Evolutionary conservation across 2,797 vertebrate genomes (phyloP).

Genomic region (Clamator glandarius): DNA sequence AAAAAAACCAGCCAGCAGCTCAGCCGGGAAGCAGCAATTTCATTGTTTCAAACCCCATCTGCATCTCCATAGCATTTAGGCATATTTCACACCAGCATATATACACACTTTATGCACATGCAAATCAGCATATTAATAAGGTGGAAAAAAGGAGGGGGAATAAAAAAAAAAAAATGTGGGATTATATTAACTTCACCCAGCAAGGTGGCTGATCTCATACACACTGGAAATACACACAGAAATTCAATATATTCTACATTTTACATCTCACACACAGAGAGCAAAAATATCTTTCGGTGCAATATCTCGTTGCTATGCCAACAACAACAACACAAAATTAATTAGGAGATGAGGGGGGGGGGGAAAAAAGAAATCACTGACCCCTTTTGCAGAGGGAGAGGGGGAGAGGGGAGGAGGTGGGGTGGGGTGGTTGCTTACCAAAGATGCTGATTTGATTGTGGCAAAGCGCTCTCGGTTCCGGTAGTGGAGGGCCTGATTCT

Average conservation of each 20-base stretch:
- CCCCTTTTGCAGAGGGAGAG: slow-evolving; percentile 60
- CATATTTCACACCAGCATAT: not conserved
- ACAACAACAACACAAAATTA: slow-evolving; percentile 76
- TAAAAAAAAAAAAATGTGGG: not conserved
- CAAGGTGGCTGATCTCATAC: not conserved
- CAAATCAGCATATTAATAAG: slow-evolving; percentile 35
- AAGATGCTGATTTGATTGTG: slow-evolving; percentile 98
- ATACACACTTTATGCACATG: slow-evolving; percentile 10
- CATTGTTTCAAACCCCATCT: slow-evolving; percentile 65
- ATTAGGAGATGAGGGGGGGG: not conserved
- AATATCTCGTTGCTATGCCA: slow-evolving; percentile 94
- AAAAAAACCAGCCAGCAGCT: slow-evolving; percentile 33
- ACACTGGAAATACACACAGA: not conserved
- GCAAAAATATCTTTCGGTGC: slow-evolving; percentile 37
- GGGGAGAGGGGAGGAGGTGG: slow-evolving; percentile 29
- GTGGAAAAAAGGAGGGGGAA: not conserved
- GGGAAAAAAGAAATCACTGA: slow-evolving; percentile 49
- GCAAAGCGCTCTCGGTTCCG: slow-evolving; percentile 97
- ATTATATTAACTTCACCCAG: not conserved
- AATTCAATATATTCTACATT: slow-evolving; percentile 32
- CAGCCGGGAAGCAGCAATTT: slow-evolving; percentile 50
- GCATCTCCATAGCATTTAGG: not conserved
- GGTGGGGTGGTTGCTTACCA: slow-evolving; percentile 87
- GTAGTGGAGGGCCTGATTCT: slow-evolving; percentile 94
- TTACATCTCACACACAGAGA: slow-evolving; percentile 16